Evolutionary conservation across 2,888 invertebrate species (phyloP), one percentile per base, ranked within the genome.

Genomic region (Incurvaria masculella): DNA sequence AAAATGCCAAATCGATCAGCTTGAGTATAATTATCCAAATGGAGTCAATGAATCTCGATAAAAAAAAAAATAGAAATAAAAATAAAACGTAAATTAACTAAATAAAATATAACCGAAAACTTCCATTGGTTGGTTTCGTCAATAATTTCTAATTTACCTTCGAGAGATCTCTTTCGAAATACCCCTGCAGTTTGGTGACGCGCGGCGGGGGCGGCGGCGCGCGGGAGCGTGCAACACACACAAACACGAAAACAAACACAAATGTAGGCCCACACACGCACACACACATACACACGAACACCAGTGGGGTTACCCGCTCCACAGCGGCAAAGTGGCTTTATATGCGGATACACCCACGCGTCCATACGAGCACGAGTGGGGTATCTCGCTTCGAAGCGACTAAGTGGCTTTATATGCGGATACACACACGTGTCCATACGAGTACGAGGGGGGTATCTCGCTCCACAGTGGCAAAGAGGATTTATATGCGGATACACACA

Each of bases 131-230:
- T 58, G 62, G 66, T 64, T 67, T 65, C 64, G 68, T 67, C 64
- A 70, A 63, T 69, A 71, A 33, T 65, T 21, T 69, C 66, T 70
- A 72, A 84, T 87, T 90, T 91, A 91, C 91, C 91, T 91, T 91
- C 91, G 88, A 91, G 90, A 87, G 91, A 91, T 89, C 91, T 89
- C 91, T 91, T 91, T 90, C 91, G 91, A 91, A 91, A 91, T 87
- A 91, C 90, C 87, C 91, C 91, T 91, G 79, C 67, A 68, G 76
- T 42, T 59, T 68, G 73, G 74, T 71, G 72, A 75, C 74, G 70
- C 64, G 66, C 67, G 63, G 68, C 68, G n/a, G 63, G 72, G 72
- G 76, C 75, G 78, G 75, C n/a, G 76, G 70, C 68, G 75, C 72
- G 76, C 71, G 78, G 79, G 76, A 76, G 79, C 79, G 79, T 79